phyloP scores from a whole-genome alignment of 2,888 invertebrate genomes.

The Abrostola tripartita region DNA sequence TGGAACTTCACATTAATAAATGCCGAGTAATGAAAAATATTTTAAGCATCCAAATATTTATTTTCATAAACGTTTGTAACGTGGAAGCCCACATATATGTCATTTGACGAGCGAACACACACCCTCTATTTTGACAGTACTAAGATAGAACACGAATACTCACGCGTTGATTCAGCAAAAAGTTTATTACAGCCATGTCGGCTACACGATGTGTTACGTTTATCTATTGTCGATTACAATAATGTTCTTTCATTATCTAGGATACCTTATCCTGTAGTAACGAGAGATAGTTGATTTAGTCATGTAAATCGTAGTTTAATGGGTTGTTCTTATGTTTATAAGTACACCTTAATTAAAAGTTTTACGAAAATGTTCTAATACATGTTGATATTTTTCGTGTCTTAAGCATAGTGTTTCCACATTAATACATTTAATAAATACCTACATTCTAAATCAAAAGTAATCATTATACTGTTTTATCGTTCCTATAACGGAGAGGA shows the following conservation, averaged over 20 bases:
- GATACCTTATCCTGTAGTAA: background rate
- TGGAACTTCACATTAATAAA: no score
- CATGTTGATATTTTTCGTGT: no score
- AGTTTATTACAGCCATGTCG: constrained; percentile 39
- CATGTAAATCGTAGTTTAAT: no score
- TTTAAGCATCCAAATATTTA: constrained; percentile 21
- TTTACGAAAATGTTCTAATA: no score
- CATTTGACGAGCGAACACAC: constrained; percentile 31
- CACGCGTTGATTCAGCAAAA: constrained; percentile 53
- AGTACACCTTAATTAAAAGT: no score
- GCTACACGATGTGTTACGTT: constrained; percentile 31
- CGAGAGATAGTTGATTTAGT: no score
- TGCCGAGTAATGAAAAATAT: background rate
- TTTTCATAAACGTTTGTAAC: constrained; percentile 12
- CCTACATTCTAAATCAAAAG: no score
- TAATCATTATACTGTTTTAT: no score
- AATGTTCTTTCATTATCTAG: background rate
- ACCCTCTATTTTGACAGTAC: constrained; percentile 50
- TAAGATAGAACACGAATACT: constrained; percentile 63
- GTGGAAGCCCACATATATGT: constrained; percentile 29
- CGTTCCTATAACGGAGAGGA: no score
- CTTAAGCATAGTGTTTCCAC: no score
- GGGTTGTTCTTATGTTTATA: no score
- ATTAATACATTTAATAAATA: no score
- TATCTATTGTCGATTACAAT: constrained; percentile 35